Base-by-base conservation (phyloP, 1,140 invertebrate species). In the Procambarus virginalis region DNA sequence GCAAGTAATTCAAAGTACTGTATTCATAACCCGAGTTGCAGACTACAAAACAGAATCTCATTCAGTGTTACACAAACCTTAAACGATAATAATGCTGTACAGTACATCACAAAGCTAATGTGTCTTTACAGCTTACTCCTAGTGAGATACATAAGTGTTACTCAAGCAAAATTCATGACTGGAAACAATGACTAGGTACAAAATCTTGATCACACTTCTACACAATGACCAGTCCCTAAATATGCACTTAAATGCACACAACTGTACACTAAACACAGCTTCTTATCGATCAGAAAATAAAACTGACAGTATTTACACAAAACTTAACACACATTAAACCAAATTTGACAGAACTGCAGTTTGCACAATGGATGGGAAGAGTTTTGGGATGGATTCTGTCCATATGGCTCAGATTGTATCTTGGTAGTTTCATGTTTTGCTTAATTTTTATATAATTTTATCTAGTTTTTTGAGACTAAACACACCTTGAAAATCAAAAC, bases 151-250 rank as follows among this genome's bases (percentile, higher is more conserved):
- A 68, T 4, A n/a, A 34, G 34, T 64, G 64, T 68, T 73, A 73
- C 34, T 73, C 68, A 73, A 73, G 68, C 22, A 73, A 22, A 73
- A 22, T 73, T 73, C n/a, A 73, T 73, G 68, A 73, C 68, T 73
- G 68, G 8, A 73, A 73, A 64, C 60, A 73, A 20, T 34, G 68
- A 73, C 22, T 73, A 73, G 22, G 68, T 73, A 73, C n/a, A 73
- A 73, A 73, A 17, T 73, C 68, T 34, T n/a, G 6, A 73, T 73
- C 68, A 73, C n/a, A 34, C 20, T n/a, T n/a, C 14, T 68, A 68
- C 64, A 12, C 20, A 34, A 34, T n/a, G 68, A 73, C 68, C 68
- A 34, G n/a, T 73, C 68, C 5, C n/a, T 73, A 17, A 73, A 73
- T 10, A 34, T 14, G 68, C n/a, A 73, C 2, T 6, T 73, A 17